Percentiles rank a stretch among this genome's conserved stretches.
These are phyloP conservation scores for Aleiodes testaceus DNA, from an alignment of 2,888 invertebrate genomes.

Conservation along the genomic window DNA sequence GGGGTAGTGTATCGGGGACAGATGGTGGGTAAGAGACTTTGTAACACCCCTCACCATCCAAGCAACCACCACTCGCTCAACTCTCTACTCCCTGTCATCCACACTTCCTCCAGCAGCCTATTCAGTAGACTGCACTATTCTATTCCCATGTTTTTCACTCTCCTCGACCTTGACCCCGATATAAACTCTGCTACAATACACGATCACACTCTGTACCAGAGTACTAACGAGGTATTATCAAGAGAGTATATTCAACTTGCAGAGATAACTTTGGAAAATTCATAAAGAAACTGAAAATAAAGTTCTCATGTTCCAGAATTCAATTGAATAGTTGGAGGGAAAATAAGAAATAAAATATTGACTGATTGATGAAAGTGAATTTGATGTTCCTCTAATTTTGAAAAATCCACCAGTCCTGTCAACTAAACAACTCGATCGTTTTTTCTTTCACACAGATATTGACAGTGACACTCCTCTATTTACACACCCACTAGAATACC, in stretches of 20 bases:
- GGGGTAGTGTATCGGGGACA: not conserved
- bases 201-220: not conserved
- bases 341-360: too few species aligned
- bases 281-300: not conserved
- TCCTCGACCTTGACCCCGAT: slow-evolving; percentile 38
- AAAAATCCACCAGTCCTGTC: not conserved
- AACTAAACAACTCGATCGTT: not conserved
- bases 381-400: not conserved
- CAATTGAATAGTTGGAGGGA: too few species aligned
- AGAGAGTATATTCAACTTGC: not conserved
- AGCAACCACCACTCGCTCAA: not conserved
- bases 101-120: not conserved
- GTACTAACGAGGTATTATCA: not conserved
- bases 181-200: not conserved
- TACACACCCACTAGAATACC: not conserved
- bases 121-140: slow-evolving; percentile 6
- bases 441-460: not conserved
- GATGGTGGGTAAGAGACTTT: not conserved
- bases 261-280: slow-evolving; percentile 33
- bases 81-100: not conserved
- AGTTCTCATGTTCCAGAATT: too few species aligned
- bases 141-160: slow-evolving; percentile 27
- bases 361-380: too few species aligned
- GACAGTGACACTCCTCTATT: slow-evolving; percentile 8
- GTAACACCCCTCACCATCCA: not conserved